Evolutionary conservation across 2,113 vertebrate species (phyloP).

Genomic region (Platysternon megacephalum): DNA sequence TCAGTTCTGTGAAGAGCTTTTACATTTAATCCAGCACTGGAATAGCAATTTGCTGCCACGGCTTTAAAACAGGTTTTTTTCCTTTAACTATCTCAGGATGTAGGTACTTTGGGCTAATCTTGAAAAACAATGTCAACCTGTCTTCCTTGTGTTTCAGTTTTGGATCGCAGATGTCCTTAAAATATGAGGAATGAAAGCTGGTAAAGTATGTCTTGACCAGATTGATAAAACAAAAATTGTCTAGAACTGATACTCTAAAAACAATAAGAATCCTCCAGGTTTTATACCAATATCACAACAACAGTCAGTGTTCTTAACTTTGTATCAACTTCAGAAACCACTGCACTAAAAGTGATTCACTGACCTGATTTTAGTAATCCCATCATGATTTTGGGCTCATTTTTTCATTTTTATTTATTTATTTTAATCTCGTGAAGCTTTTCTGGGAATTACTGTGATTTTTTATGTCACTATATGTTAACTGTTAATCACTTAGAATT

Average conservation of each 20-base stretch:
- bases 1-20: conserved; percentile 80
- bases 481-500: accelerated
- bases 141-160: not conserved
- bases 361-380: accelerated
- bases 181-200: not conserved
- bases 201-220: not conserved
- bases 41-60: conserved; percentile 78
- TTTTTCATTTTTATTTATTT: not conserved
- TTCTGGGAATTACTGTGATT: not conserved
- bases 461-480: not conserved
- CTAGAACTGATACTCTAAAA: not conserved
- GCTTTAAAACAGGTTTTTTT: conserved; percentile 70
- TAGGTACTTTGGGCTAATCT: conserved; percentile 55
- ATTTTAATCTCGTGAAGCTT: not conserved
- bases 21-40: conserved; percentile 77
- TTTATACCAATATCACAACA: too few species aligned
- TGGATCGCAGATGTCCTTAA: not conserved
- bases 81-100: conserved; percentile 67
- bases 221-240: not conserved
- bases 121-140: conserved; percentile 29
- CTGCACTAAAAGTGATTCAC: accelerated
- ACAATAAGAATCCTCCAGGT: not conserved
- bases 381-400: not conserved
- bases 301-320: not conserved
- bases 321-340: not conserved